Conservation (phyloP, 2,888 invertebrate species). For the Halictus quadricinctus region DNA sequence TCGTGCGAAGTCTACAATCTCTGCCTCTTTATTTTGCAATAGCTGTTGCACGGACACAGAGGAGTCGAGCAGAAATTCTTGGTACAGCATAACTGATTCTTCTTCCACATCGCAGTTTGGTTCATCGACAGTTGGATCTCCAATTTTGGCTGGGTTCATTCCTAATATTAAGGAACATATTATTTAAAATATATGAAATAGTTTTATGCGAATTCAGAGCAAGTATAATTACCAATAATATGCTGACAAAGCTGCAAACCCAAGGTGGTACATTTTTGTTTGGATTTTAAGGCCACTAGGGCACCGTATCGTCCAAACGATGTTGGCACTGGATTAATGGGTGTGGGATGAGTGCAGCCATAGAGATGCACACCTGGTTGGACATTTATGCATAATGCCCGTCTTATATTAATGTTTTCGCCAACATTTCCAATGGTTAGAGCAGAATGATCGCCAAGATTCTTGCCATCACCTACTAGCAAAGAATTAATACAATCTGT, state of each 20-base stretch:
- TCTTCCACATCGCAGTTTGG: constrained; percentile 88
- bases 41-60: constrained; percentile 89
- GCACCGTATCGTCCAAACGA: constrained; percentile 94
- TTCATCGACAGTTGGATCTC: constrained; percentile 85
- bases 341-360: constrained; percentile 92
- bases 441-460: constrained; percentile 91
- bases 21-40: constrained; percentile 86
- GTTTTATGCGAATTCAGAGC: not conserved
- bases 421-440: constrained; percentile 94
- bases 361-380: constrained; percentile 84
- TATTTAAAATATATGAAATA: not conserved
- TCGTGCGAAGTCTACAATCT: constrained; percentile 91
- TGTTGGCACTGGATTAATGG: constrained; percentile 83
- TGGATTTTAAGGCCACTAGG: constrained; percentile 87
- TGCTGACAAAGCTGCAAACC: constrained; percentile 95
- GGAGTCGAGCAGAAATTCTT: constrained; percentile 93
- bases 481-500: constrained; percentile 87
- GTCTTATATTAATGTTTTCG: constrained; percentile 92
- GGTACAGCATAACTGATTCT: constrained; percentile 91
- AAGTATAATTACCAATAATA: constrained; percentile 87
- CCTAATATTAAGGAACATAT: constrained; percentile 80
- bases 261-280: constrained; percentile 83
- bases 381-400: constrained; percentile 90
- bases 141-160: constrained; percentile 91
- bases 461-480: constrained; percentile 86